Evolutionary conservation across 2,797 vertebrate species (phyloP), one percentile per base, ranked within the genome.

Genomic region (Smutsia temminckii): DNA sequence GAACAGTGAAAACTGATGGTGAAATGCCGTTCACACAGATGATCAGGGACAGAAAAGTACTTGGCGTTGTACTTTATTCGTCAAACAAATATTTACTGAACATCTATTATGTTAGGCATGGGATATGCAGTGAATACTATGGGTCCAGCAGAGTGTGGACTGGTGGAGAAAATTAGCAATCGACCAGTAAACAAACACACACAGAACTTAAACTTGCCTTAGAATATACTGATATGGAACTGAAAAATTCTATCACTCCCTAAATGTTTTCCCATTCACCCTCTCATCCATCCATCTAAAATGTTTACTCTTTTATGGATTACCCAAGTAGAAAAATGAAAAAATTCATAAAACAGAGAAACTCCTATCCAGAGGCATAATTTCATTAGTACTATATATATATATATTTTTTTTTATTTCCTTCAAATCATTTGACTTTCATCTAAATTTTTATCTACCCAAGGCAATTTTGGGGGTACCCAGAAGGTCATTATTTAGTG

Each of bases 401-500:
- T 37, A 37, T 37, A 37, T 37, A 37, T 37, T 3, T 55, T 81
- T 40, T 86, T 55, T 81, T 3, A 64, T 75, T 95, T 69, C 74
- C 59, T 77, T 87, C 32, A 78, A 74, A 34, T 61, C 37, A 64
- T 69, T 78, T 89, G 34, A 63, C 4, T 16, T 80, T 72, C 57
- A 81, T 53, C n/a, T 92, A 51, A 85, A 78, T 53, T 72, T 86
- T 77, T 79, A 89, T 8, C 40, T 64, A 87, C 1, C n/a, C 2
- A 23, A 83, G 16, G n/a, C 74, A n/a, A 71, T 59, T 75, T 72
- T 53, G 2, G 17, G 57, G 51, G 14, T 80, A 27, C 34, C 40
- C 46, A 86, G 32, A 55, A 66, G n/a, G 64, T 87, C 37, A 77
- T 93, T 29, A 59, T 72, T 94, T 95, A 78, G 61, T 74, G 83